Evolutionary conservation across 2,113 vertebrate species (phyloP), one percentile per base, ranked within the genome.

Genomic region (Sturnira hondurensis): DNA sequence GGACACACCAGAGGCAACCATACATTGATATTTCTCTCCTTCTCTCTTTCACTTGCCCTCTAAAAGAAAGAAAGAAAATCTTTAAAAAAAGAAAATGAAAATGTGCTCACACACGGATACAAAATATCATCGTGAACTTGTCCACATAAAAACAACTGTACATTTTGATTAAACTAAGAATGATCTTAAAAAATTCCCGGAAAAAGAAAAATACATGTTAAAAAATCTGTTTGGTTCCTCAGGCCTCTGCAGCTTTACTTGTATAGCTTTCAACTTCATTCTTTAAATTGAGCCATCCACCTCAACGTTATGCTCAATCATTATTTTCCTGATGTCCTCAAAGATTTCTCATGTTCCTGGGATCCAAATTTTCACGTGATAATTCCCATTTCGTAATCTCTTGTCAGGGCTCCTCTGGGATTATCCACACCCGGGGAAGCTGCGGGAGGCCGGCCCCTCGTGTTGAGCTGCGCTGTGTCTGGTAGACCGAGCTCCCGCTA

Each of bases 241-340:
- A 33, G 26, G 17, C 14, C 17, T 24, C 38, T 41, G 16, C 13
- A 36, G 43, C n/a, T 28, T 85, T 91, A 22, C 14, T 86, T 92
- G 76, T 84, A 81, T 92, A 22, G 74, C 38, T 87, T 65, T 56
- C 61, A 83, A 78, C 67, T 36, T 68, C 47, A 26, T 38, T 78
- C 45, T 88, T 71, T 94, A 91, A 80, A 70, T 47, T 91, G 67
- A 85, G 20, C 20, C n/a, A 10, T 65, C 71, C 22, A 20, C 17
- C 20, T 84, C 63, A 76, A 83, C 83, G 28, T 74, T n/a, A 56
- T 3, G 24, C 28, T 63, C 41, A 47, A 1, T 56, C 52, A 54
- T 73, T 89, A 4, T 84, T 80, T 78, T 89, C 76, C 84, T 54
- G n/a, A 63, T 0, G 9, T 71, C 47, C 36, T 84, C 47, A 38